Base-by-base conservation (phyloP, 2,797 vertebrate genomes). In the Amblyraja radiata region DNA sequence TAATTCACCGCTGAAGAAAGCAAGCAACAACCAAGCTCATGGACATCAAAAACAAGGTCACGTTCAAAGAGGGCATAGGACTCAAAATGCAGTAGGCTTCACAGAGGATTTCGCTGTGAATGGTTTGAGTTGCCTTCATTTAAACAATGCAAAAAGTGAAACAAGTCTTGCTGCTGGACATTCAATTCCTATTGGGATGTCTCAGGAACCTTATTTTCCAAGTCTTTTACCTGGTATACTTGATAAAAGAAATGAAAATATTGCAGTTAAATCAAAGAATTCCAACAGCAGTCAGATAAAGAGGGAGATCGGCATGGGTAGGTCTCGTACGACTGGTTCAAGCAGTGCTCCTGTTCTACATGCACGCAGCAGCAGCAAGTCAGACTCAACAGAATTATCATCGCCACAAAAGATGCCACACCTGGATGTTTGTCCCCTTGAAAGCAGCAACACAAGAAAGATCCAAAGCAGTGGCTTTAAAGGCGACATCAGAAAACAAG, bases 111-210 rank as follows among this genome's bases (percentile, higher is more conserved):
- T 94, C 68, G 93, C 93, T 74, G 54, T 39, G 39, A 94, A 94
- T 80, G 91, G 94, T 65, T 93, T 95, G 54, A 93, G 83, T 23
- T 94, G 94, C 25, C 88, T 94, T 93, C 93, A 93, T 93, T 73
- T 94, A 74, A 94, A 93, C 92, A 93, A 94, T 74, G 13, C 28
- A 91, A 91, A 74, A 91, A 28, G 54, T 92, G 90, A 92, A 76
- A 92, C 68, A 8, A 54, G 10, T 28, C 10, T 46, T 76, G 6
- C 10, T 54, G 39, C 21, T 54, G 36, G 25, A n/a, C 36, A 4
- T 92, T 58, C 65, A 92, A 58, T n/a, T 74, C 36, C 90, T 76
- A 23, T 3, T 28, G 23, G 46, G 6, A 76, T 54, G 13, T 7
- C 25, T 76, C 71, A 74, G 25, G 90, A 92, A 46, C 71, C 32